Percentiles rank a stretch among this genome's conserved stretches.
These are phyloP conservation scores for Drosophila lini DNA, from an alignment of 1,140 invertebrate genomes.

Conservation along the genomic window DNA sequence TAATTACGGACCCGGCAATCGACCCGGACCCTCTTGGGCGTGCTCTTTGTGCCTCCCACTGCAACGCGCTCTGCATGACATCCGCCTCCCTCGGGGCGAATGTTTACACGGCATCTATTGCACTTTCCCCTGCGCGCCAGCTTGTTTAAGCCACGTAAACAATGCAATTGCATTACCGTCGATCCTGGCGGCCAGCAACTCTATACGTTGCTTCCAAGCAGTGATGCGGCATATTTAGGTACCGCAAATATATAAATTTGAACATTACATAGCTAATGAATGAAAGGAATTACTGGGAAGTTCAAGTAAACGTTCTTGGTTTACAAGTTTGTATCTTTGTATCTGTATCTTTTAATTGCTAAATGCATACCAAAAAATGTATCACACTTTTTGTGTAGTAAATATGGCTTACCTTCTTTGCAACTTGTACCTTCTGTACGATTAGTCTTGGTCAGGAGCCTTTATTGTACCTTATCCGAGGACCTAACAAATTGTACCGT, in stretches of 20 bases:
- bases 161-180: conserved; percentile 33
- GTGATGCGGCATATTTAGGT: background rate
- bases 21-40: conserved; percentile 29
- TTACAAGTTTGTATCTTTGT: too few species aligned
- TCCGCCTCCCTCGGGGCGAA: conserved; percentile 13
- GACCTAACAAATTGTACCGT: background rate
- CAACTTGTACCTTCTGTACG: background rate
- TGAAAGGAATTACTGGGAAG: background rate
- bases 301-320: background rate
- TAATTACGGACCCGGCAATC: conserved; percentile 46
- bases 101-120: conserved; percentile 51
- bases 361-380: too few species aligned
- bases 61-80: background rate
- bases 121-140: conserved; percentile 4
- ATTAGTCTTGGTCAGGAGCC: background rate
- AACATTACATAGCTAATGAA: background rate
- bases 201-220: too few species aligned
- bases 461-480: background rate
- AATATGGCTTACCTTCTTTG: background rate
- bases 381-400: too few species aligned
- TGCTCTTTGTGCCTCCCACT: conserved; percentile 58
- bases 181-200: conserved; percentile 36
- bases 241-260: background rate
- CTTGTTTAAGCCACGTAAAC: conserved; percentile 66
- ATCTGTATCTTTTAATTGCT: too few species aligned